Percentiles rank a stretch among this genome's conserved stretches.
Evolutionary conservation across 1,140 invertebrate species (phyloP).

Genomic region (Drosophila murphyi): DNA sequence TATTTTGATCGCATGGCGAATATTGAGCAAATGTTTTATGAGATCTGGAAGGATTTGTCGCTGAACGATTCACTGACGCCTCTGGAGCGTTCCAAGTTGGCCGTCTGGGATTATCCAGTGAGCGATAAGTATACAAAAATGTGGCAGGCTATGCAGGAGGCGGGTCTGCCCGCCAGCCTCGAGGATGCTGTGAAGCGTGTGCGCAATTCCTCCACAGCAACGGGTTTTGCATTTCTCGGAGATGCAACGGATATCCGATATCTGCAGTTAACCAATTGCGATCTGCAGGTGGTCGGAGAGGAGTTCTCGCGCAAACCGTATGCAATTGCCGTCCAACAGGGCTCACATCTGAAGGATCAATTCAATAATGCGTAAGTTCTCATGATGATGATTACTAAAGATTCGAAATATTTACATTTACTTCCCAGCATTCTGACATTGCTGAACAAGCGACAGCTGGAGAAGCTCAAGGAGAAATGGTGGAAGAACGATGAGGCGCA

Average conservation of each 20-base stretch:
- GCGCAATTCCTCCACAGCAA: conserved; percentile 89
- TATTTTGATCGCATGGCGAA: conserved; percentile 98
- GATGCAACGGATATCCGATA: conserved; percentile 98
- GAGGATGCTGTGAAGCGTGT: conserved; percentile 93
- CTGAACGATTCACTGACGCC: conserved; percentile 96
- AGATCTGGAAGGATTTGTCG: conserved; percentile 99
- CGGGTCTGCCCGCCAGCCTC: conserved; percentile 90
- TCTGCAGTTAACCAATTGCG: conserved; percentile 93
- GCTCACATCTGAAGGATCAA: conserved; percentile 95
- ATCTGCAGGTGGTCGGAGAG: conserved; percentile 95
- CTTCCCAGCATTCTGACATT: conserved; percentile 93
- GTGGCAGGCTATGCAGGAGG: conserved; percentile 98
- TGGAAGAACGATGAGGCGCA: conserved; percentile 94
- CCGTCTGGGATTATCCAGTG: conserved; percentile 99
- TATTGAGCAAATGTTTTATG: conserved; percentile 97
- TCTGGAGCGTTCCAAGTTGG: conserved; percentile 95
- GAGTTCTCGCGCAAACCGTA: conserved; percentile 99
- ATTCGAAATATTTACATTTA: not conserved
- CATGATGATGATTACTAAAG: not conserved
- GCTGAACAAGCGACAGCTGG: conserved; percentile 95
- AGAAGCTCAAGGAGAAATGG: conserved; percentile 97
- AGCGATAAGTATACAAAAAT: conserved; percentile 99
- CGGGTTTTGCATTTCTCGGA: conserved; percentile 95
- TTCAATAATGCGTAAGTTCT: conserved; percentile 93
- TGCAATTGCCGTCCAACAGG: conserved; percentile 97